These are phyloP conservation scores for Phodopus roborovskii DNA, from an alignment of 2,113 vertebrate species.

Conservation along the genomic window DNA sequence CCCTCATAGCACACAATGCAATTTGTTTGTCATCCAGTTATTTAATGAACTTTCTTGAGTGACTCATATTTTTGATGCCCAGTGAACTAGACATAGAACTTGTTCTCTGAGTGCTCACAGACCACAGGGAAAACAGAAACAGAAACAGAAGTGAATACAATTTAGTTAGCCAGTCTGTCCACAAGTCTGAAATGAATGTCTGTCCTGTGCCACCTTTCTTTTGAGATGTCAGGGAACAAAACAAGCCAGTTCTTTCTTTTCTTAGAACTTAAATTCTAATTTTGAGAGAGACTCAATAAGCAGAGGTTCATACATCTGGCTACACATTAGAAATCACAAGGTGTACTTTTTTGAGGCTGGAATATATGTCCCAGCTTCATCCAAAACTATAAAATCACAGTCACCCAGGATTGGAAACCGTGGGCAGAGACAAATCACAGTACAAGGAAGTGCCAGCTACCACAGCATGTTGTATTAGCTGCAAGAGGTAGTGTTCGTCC, in stretches of 20 bases:
- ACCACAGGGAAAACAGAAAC: background rate
- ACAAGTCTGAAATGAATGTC: slow-evolving; percentile 23
- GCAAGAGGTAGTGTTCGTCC: background rate
- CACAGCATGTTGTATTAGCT: background rate
- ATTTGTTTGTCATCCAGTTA: background rate
- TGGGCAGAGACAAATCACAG: background rate
- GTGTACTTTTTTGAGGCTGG: background rate
- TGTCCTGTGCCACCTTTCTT: background rate
- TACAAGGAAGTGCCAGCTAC: background rate
- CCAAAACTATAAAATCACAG: slow-evolving; percentile 10
- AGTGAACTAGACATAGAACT: slow-evolving; percentile 1
- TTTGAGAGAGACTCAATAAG: slow-evolving; percentile 30
- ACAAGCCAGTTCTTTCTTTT: slow-evolving; percentile 57
- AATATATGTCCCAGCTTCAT: background rate
- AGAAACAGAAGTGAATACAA: slow-evolving; percentile 7
- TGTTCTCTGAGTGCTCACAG: background rate
- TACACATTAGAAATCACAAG: slow-evolving; percentile 30
- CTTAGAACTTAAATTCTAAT: slow-evolving; percentile 51
- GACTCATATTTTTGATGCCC: slow-evolving; percentile 19
- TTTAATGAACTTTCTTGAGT: slow-evolving; percentile 47
- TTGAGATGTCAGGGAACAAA: background rate
- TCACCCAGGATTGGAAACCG: background rate
- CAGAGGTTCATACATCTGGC: background rate
- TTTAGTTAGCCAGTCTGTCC: background rate
- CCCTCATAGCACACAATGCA: background rate